These are phyloP conservation scores for Chelonoidis abingdonii DNA, from an alignment of 2,113 vertebrate species.

Conservation along the genomic window DNA sequence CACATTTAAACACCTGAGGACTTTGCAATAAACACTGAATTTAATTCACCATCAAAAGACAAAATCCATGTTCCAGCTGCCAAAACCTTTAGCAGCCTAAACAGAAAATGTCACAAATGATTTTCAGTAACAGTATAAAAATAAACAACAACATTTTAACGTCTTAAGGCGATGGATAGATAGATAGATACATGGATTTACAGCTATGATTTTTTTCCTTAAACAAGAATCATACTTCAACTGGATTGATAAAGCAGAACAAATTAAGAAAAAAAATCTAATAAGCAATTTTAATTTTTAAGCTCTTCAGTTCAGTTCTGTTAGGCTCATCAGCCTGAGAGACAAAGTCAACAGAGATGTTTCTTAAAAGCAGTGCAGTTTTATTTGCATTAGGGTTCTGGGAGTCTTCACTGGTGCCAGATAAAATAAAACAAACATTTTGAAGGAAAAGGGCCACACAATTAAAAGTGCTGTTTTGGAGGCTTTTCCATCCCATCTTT, in stretches of 20 bases:
- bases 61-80: slow-evolving; percentile 71
- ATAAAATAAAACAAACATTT: slow-evolving; percentile 46
- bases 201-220: slow-evolving; percentile 43
- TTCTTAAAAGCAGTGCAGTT: slow-evolving; percentile 17
- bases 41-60: slow-evolving; percentile 71
- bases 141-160: slow-evolving; percentile 60
- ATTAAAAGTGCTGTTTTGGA: slow-evolving; percentile 1
- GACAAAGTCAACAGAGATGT: not conserved
- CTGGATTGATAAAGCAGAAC: slow-evolving; percentile 21
- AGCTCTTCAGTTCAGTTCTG: slow-evolving; percentile 9
- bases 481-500: not conserved
- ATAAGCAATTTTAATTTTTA: slow-evolving; percentile 47
- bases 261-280: slow-evolving; percentile 8
- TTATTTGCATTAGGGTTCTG: slow-evolving; percentile 56
- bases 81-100: slow-evolving; percentile 71
- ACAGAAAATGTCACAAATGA: slow-evolving; percentile 73
- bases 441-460: not conserved
- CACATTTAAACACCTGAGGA: slow-evolving; percentile 46
- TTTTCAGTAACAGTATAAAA: slow-evolving; percentile 42
- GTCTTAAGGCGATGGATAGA: slow-evolving; percentile 51
- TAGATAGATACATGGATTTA: slow-evolving; percentile 40
- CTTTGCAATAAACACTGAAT: slow-evolving; percentile 54
- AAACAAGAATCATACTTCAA: slow-evolving; percentile 46
- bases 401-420: slow-evolving; percentile 44
- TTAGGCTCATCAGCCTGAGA: not conserved